A percentile compares a stretch with the other conserved stretches of the same genome.
Evolutionary conservation across 1,140 invertebrate species (phyloP).

Genomic region (Campoletis sonorensis): DNA sequence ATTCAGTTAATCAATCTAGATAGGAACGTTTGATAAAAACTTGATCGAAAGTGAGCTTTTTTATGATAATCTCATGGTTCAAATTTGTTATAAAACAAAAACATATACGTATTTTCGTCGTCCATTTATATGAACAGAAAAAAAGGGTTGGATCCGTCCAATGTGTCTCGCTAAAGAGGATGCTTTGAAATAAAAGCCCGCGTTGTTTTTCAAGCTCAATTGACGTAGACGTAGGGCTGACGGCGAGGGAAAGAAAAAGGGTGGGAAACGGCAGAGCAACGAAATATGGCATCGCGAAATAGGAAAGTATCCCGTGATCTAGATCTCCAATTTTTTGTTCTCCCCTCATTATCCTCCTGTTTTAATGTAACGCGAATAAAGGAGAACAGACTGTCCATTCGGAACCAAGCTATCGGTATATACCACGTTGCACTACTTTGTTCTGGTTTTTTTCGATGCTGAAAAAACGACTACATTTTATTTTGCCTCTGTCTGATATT

Average conservation of each 20-base stretch:
- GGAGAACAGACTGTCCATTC: neutral
- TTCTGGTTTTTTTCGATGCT: constrained; percentile 22
- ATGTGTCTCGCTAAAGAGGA: neutral
- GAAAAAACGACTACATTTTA: constrained; percentile 13
- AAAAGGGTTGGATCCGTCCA: neutral
- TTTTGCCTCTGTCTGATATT: constrained; percentile 13
- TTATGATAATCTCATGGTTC: too few relatives aligned
- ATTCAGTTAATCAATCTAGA: too few relatives aligned
- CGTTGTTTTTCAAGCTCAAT: neutral
- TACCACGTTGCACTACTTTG: neutral
- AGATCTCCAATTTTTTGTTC: constrained; percentile 9
- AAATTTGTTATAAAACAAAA: neutral
- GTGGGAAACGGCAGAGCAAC: neutral
- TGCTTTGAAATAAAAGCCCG: neutral
- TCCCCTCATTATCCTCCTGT: neutral
- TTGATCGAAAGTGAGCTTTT: too few relatives aligned
- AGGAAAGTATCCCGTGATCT: constrained; percentile 26
- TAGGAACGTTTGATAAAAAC: too few relatives aligned
- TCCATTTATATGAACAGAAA: neutral
- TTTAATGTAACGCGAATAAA: constrained; percentile 30
- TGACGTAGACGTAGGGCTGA: neutral
- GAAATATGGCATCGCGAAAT: constrained; percentile 4
- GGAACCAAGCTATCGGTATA: neutral
- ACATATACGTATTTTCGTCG: neutral
- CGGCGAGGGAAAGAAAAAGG: neutral